Conservation (phyloP, 2,113 vertebrate species). For the Mesocricetus auratus region DNA sequence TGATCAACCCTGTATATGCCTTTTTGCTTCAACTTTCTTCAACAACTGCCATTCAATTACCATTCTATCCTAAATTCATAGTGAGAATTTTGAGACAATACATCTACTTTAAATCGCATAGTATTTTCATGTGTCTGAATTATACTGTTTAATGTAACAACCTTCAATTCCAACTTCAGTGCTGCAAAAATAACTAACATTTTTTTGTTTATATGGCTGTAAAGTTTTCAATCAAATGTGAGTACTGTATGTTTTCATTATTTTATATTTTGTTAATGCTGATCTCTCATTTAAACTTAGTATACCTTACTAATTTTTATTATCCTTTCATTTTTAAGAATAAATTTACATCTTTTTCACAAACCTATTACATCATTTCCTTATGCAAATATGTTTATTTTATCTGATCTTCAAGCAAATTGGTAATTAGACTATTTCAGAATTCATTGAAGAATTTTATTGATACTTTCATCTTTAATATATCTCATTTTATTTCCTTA, state of each 20-base stretch:
- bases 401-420: too few relatives aligned
- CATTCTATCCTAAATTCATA: not conserved
- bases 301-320: too few relatives aligned
- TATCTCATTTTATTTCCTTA: too few relatives aligned
- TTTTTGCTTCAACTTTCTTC: not conserved
- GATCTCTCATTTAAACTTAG: too few relatives aligned
- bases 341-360: too few relatives aligned
- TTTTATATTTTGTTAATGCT: not conserved
- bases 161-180: not conserved
- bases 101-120: not conserved
- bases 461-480: too few relatives aligned
- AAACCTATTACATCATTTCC: too few relatives aligned
- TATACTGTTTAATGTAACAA: not conserved
- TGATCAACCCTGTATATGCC: rapidly evolving
- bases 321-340: too few relatives aligned
- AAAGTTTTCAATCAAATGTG: not conserved
- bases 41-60: not conserved
- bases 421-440: too few relatives aligned
- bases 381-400: too few relatives aligned
- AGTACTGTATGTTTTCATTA: not conserved
- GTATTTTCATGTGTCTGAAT: not conserved
- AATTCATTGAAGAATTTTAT: too few relatives aligned
- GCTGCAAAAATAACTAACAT: not conserved
- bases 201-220: not conserved
- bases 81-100: not conserved